Evolutionary conservation across 2,888 invertebrate species (phyloP).

Genomic region (Druceiella hillmani): DNA sequence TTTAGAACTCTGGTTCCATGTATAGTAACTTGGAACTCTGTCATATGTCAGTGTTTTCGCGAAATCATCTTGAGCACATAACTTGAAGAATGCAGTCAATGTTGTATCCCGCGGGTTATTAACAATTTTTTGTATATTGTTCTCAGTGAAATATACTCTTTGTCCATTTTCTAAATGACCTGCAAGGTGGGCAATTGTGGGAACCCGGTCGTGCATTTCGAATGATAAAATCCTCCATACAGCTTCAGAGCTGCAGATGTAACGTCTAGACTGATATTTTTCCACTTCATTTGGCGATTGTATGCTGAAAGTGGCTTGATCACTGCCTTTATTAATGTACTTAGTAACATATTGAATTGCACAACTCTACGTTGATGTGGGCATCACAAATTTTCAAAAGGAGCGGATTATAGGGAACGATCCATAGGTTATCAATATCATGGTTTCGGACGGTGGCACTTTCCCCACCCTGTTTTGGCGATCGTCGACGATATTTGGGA

Average conservation of each 20-base stretch:
- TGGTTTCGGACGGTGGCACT: slow-evolving; percentile 17
- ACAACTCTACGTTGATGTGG: slow-evolving; percentile 23
- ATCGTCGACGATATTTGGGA: slow-evolving; percentile 25
- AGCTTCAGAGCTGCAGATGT: too few relatives aligned
- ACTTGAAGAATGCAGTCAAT: slow-evolving; percentile 18
- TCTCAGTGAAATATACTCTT: too few relatives aligned
- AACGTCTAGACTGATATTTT: slow-evolving; percentile 19
- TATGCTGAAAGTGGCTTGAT: slow-evolving; percentile 16
- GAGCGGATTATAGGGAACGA: slow-evolving; percentile 20
- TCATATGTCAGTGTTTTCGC: slow-evolving; percentile 22
- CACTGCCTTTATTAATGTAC: slow-evolving; percentile 21
- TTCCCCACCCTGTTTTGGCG: slow-evolving; percentile 23
- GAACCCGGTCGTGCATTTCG: too few relatives aligned
- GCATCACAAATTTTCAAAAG: slow-evolving; percentile 20
- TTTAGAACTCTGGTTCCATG: slow-evolving; percentile 20
- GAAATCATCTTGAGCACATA: slow-evolving; percentile 22
- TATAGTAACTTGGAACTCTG: slow-evolving; percentile 14
- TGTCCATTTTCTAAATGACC: too few relatives aligned
- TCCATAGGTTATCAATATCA: slow-evolving; percentile 21
- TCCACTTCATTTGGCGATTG: slow-evolving; percentile 21
- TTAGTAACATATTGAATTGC: slow-evolving; percentile 20
- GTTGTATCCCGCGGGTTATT: slow-evolving; percentile 22
- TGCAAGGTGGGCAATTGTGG: too few relatives aligned
- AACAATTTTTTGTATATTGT: too few relatives aligned
- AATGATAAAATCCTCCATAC: too few relatives aligned